Base-by-base conservation (phyloP, 37 sponge, comb jelly and placozoan species). In the Cliona cf. orientalis region DNA sequence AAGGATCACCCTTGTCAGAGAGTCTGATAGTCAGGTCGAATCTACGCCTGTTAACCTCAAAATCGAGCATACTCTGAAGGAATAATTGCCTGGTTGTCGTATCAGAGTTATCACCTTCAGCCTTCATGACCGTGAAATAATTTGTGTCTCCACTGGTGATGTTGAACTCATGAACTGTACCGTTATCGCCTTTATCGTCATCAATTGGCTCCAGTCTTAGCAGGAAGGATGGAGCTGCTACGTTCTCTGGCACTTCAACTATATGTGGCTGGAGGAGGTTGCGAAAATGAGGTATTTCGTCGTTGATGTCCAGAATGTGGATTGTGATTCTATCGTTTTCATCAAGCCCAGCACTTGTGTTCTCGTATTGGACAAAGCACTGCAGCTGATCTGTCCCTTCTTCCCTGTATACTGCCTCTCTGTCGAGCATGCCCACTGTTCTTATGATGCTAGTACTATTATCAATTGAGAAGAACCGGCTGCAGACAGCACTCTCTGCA, bases 171-270 rank as follows among this genome's bases (percentile, higher is more conserved):
- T n/a, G n/a, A 11, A 82, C 78, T 0, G 89, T 81, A 21, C 86
- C 89, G 46, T 89, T 93, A 0, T n/a, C 22, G 0, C 90, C 93
- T 42, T 71, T 76, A 71, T 93, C 93, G 6, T 62, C 60, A 64
- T 93, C 93, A 0, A 31, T 32, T 28, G 86, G 84, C 29, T 64
- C 31, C 40, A 93, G 71, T 19, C 31, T 22, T 35, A 46, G 44
- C 2, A 93, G 60, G 22, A 66, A 49, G 12, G 82, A 31, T 3
- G 60, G 66, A 2, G 66, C 37, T 9, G 28, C 58, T 32, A 73
- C 19, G n/a, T 64, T 84, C 41, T 85, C 78, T 7, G 46, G 31
- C 36, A 90, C 25, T 35, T 29, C 62, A 0, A 60, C 29, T 0
- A 21, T 35, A 22, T 86, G 66, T 35, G 76, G 76, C 14, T 65